Evolutionary conservation across 2,113 vertebrate genomes (phyloP).

Genomic region (Aegotheles bennettii): DNA sequence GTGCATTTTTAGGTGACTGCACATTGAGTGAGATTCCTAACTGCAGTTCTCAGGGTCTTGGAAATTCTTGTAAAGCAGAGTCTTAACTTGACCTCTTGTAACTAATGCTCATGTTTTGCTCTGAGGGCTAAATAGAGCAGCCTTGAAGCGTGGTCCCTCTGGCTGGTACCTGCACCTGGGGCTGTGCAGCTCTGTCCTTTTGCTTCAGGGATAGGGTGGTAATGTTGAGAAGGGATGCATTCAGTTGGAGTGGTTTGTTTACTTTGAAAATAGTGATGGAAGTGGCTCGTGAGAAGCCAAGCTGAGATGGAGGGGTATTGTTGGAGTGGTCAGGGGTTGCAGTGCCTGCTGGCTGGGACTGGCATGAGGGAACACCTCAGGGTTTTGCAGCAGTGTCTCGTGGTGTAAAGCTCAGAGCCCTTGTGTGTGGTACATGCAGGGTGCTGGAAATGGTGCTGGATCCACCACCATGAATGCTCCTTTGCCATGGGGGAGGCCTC

Average conservation of each 20-base stretch:
- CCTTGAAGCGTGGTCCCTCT: not conserved
- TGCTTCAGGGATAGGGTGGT: not conserved
- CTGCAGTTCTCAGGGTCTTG: not conserved
- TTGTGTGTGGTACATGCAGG: rapidly evolving
- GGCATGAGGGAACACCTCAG: rapidly evolving
- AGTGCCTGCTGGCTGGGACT: not conserved
- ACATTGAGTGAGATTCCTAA: not conserved
- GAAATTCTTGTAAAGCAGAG: not conserved
- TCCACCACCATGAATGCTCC: rapidly evolving
- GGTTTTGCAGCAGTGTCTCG: not conserved
- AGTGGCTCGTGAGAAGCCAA: not conserved
- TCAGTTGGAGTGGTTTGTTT: not conserved
- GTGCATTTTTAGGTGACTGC: not conserved
- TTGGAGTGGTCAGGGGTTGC: rapidly evolving
- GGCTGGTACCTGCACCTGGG: not conserved
- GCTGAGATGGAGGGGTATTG: rapidly evolving
- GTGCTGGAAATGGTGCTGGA: not conserved
- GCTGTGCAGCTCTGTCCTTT: not conserved
- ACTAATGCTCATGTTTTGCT: not conserved
- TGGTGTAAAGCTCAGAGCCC: not conserved
- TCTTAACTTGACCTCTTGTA: not conserved
- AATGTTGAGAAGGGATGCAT: rapidly evolving
- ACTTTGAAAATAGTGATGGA: rapidly evolving
- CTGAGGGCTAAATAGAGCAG: not conserved
- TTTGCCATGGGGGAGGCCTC: not conserved